These are phyloP conservation scores for Pseudochaenichthys georgianus DNA, from an alignment of 2,797 vertebrate species.

Conservation along the genomic window DNA sequence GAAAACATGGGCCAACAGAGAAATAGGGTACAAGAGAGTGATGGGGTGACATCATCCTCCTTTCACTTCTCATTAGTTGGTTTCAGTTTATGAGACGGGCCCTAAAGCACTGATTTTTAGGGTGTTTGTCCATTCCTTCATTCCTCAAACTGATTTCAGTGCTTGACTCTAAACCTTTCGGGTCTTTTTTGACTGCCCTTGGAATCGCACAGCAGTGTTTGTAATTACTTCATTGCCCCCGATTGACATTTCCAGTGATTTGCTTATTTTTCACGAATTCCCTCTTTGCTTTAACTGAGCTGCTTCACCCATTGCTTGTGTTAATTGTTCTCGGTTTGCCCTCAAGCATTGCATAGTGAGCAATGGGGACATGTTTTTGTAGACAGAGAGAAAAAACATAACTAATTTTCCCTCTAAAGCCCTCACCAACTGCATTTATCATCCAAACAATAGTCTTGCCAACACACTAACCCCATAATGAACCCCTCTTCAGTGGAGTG, in stretches of 20 bases:
- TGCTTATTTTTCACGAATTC: slow-evolving; percentile 84
- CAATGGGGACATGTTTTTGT: slow-evolving; percentile 90
- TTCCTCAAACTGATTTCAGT: slow-evolving; percentile 68
- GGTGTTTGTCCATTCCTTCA: slow-evolving; percentile 69
- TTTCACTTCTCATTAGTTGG: slow-evolving; percentile 74
- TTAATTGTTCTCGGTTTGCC: slow-evolving; percentile 83
- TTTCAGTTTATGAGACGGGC: slow-evolving; percentile 56
- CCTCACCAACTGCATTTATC: slow-evolving; percentile 94
- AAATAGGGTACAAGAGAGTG: slow-evolving; percentile 58
- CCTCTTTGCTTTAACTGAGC: slow-evolving; percentile 75
- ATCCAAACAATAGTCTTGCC: slow-evolving; percentile 99
- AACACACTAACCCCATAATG: slow-evolving; percentile 99
- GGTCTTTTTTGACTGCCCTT: slow-evolving; percentile 71
- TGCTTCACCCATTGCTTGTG: slow-evolving; percentile 71
- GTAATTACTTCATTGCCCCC: slow-evolving; percentile 78
- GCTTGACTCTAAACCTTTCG: slow-evolving; percentile 63
- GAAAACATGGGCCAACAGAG: slow-evolving; percentile 47
- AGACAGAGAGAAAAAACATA: slow-evolving; percentile 80
- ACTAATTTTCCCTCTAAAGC: slow-evolving; percentile 90
- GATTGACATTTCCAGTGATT: slow-evolving; percentile 84
- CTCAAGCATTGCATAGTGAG: slow-evolving; percentile 72
- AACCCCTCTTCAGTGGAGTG: slow-evolving; percentile 96
- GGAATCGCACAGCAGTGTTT: slow-evolving; percentile 64
- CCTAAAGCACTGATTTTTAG: slow-evolving; percentile 64
- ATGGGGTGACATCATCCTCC: slow-evolving; percentile 77